Evolutionary conservation across 2,113 vertebrate genomes (phyloP).

Genomic region (Nymphicus hollandicus): DNA sequence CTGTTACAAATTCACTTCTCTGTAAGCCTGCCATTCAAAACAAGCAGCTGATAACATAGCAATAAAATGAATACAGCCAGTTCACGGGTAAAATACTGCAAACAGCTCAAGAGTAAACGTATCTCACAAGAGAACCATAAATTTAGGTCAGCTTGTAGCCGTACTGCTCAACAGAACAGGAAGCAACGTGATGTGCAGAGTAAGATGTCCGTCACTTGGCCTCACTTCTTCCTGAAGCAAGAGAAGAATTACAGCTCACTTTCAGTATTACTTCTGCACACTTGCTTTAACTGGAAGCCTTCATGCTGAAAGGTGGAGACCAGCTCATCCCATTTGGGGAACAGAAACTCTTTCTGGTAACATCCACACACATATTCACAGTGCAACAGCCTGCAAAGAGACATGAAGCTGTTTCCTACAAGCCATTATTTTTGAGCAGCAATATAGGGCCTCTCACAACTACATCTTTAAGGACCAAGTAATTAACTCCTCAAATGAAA

Average conservation of each 20-base stretch:
- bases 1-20: background rate
- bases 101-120: background rate
- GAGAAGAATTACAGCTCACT: background rate
- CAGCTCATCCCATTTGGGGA: background rate
- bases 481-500: conserved; percentile 1
- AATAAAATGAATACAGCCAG: background rate
- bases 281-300: background rate
- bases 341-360: background rate
- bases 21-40: background rate
- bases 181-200: background rate
- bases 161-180: background rate
- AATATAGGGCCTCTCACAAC: background rate
- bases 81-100: background rate
- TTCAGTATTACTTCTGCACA: background rate
- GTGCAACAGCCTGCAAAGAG: too few relatives aligned
- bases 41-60: background rate
- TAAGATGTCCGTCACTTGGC: background rate
- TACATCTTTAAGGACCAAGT: background rate
- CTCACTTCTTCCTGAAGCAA: background rate
- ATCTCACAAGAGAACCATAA: background rate
- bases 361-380: rapidly evolving
- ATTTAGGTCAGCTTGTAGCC: background rate
- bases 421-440: background rate
- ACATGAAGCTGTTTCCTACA: background rate
- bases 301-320: background rate